Evolutionary conservation across 2,797 vertebrate genomes (phyloP).

Genomic region (Apogon talboti): DNA sequence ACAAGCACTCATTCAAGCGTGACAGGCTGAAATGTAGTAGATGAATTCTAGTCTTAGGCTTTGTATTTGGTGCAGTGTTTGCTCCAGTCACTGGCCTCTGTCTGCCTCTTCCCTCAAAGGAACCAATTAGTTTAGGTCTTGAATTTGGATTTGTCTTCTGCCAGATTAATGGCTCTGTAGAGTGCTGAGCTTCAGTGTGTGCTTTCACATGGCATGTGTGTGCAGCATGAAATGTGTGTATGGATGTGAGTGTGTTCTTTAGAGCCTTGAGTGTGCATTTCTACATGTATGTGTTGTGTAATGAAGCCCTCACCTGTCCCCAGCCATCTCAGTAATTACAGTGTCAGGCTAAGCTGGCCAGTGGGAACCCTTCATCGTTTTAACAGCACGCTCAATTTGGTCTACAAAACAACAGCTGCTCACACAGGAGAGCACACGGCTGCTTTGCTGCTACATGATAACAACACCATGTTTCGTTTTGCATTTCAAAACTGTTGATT

Average conservation of each 20-base stretch:
- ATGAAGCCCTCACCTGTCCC: constrained; percentile 74
- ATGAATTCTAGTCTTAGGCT: constrained; percentile 8
- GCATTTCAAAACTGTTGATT: constrained; percentile 37
- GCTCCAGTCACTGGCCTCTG: constrained; percentile 4
- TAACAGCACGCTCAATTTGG: constrained; percentile 54
- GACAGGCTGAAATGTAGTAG: constrained; percentile 1
- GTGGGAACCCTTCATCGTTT: constrained; percentile 49
- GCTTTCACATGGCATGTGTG: constrained; percentile 12
- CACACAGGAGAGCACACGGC: constrained; percentile 26
- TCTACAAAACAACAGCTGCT: constrained; percentile 79
- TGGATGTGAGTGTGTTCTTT: constrained; percentile 10
- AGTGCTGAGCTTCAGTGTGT: constrained; percentile 9
- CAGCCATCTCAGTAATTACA: constrained; percentile 62
- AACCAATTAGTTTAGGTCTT: constrained; percentile 39
- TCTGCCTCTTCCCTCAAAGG: constrained; percentile 19
- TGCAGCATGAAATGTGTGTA: constrained; percentile 6
- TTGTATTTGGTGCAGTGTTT: constrained; percentile 4
- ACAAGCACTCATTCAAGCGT: constrained; percentile 5
- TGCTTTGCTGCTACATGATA: constrained; percentile 33
- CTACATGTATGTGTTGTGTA: constrained; percentile 44
- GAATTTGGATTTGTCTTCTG: constrained; percentile 35
- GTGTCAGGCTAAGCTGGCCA: constrained; percentile 45
- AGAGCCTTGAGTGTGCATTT: constrained; percentile 15
- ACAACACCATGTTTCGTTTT: constrained; percentile 18
- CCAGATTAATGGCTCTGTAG: constrained; percentile 41